A percentile compares a stretch with the other conserved stretches of the same genome.
Evolutionary conservation across 2,113 vertebrate species (phyloP).

Genomic region (Cyanoramphus novaezelandiae): DNA sequence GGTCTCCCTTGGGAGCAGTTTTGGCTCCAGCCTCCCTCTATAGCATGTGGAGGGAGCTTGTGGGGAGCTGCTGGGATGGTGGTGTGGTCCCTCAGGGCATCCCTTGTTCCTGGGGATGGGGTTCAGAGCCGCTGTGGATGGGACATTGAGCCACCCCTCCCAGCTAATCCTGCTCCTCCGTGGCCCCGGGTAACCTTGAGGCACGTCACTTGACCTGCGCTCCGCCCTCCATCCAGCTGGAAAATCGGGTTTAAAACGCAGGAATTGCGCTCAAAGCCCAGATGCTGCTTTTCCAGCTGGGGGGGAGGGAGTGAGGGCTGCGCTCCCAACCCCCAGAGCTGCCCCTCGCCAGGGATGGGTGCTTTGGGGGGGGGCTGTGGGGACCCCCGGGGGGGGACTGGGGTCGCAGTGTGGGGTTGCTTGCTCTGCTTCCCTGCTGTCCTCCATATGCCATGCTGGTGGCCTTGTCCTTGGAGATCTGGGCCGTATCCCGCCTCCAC

Average conservation of each 20-base stretch:
- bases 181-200: constrained; percentile 30
- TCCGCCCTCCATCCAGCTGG: constrained; percentile 39
- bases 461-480: constrained; percentile 48
- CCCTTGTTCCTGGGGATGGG: fast-evolving
- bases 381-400: background rate
- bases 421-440: constrained; percentile 19
- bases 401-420: background rate
- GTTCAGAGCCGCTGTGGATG: background rate
- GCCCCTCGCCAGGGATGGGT: fast-evolving
- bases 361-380: background rate
- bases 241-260: constrained; percentile 51
- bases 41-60: fast-evolving
- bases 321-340: fast-evolving
- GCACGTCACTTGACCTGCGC: constrained; percentile 30
- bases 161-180: background rate
- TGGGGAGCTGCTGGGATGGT: background rate
- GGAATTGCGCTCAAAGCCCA: background rate
- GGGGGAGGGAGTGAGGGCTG: background rate
- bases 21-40: background rate
- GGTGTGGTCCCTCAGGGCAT: background rate
- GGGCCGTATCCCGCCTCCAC: background rate
- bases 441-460: constrained; percentile 26
- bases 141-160: background rate
- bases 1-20: background rate
- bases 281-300: constrained; percentile 53